Evolutionary conservation across 2,113 vertebrate genomes (phyloP), one percentile per base, ranked within the genome.

Genomic region (Zeus faber): DNA sequence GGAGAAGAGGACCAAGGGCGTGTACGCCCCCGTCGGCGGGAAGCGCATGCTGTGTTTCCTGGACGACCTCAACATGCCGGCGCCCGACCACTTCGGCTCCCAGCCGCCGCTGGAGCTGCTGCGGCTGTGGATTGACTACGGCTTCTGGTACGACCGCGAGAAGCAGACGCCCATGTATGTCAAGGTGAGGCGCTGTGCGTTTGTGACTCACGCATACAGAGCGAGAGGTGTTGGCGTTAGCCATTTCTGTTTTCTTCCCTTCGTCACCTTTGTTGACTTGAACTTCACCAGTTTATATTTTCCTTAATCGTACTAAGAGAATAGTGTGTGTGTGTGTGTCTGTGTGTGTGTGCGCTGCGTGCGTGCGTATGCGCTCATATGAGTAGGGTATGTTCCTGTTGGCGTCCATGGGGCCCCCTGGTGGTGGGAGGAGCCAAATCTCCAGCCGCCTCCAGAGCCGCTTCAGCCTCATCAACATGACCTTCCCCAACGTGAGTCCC

Each of bases 381-480:
- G 35, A 52, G n/a, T 58, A 95, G 93, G 91, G 91, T 70, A 92
- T 93, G 91, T 91, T 92, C 63, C 78, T 96, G 55, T 75, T 95
- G 89, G 91, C 89, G 0, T 88, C 94, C 16, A 95, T 95, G 93
- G 93, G 92, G 23, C 93, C 92, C 33, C 89, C 93, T 7, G 94
- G 93, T 40, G 94, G 93, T 8, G 93, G 93, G 49, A 89, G 93
- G 31, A 93, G 88, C 5, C 72, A 82, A 26, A 93, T 95, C 48
- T 93, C 93, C 13, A 58, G 75, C 0, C 91, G 93, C 40, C 84
- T 95, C 7, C 93, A 93, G 83, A 92, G 92, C 78, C 80, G 89
- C n/a, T 96, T 96, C 78, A 94, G 91, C 72, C 84, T 94, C 62
- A 91, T 95, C 85, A 95, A 94, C 67, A 92, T 95, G 92, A 94